phyloP scores from a whole-genome alignment of 2,888 invertebrate genomes.

The Mythimna impura region DNA sequence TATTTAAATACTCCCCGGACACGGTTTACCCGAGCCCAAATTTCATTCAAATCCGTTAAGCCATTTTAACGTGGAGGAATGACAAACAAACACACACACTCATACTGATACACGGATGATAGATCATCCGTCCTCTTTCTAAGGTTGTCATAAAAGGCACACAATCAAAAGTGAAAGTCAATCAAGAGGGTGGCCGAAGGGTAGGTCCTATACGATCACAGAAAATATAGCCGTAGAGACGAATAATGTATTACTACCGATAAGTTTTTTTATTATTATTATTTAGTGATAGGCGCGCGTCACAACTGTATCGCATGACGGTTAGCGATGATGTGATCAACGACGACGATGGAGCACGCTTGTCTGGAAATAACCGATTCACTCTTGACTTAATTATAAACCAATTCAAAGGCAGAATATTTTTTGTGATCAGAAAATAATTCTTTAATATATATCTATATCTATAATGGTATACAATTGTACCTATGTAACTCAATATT shows the following conservation, averaged over 20 bases:
- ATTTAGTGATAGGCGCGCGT: neutral
- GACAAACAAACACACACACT: too few species aligned
- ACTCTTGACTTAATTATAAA: too few species aligned
- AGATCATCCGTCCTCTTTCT: neutral
- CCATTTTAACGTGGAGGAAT: too few species aligned
- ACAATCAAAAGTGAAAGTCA: slow-evolving; percentile 13
- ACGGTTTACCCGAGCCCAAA: too few species aligned
- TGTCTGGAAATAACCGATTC: too few species aligned
- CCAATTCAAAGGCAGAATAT: neutral
- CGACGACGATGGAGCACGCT: too few species aligned
- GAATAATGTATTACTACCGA: neutral
- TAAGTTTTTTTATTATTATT: neutral
- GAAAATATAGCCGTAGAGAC: neutral
- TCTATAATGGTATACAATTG: neutral
- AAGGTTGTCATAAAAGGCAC: slow-evolving; percentile 4
- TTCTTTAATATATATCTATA: neutral
- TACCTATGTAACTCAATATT: slow-evolving; percentile 24
- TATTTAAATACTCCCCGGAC: too few species aligned
- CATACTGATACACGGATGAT: neutral
- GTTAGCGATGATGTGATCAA: neutral
- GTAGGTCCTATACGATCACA: neutral
- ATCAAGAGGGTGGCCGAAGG: neutral
- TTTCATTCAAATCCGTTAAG: too few species aligned
- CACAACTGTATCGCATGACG: neutral
- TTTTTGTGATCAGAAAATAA: neutral